Percentiles rank a stretch among this genome's conserved stretches.
phyloP scores from a whole-genome alignment of 2,888 invertebrate genomes.

The Microplitis manilae region DNA sequence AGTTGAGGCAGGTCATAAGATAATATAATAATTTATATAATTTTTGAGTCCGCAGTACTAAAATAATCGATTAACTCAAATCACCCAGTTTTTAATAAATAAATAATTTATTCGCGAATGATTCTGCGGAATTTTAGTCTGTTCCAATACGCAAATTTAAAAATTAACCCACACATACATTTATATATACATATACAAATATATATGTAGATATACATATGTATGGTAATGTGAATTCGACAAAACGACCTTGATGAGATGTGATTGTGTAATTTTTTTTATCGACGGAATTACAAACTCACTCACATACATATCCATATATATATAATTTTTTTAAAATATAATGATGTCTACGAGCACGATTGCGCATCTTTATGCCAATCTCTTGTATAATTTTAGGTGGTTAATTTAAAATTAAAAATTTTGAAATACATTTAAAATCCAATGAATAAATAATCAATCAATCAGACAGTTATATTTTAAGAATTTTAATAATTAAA shows the following conservation, averaged over 20 bases:
- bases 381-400: conserved; percentile 8
- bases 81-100: too few species aligned
- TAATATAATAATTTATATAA: not conserved
- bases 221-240: conserved; percentile 32
- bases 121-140: not conserved
- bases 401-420: conserved; percentile 11
- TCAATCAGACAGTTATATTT: not conserved
- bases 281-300: conserved; percentile 63
- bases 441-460: conserved; percentile 20
- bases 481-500: conserved; percentile 22
- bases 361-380: conserved; percentile 7
- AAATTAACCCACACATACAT: conserved; percentile 32
- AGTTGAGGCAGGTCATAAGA: not conserved
- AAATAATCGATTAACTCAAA: too few species aligned
- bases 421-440: not conserved
- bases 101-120: not conserved
- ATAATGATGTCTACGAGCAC: not conserved
- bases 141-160: conserved; percentile 26
- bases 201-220: conserved; percentile 20
- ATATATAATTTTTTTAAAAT: not conserved
- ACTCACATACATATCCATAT: conserved; percentile 41
- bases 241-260: conserved; percentile 64
- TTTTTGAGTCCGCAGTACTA: not conserved
- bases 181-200: not conserved
- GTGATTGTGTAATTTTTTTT: conserved; percentile 69